Evolutionary conservation across 2,113 vertebrate species (phyloP), one percentile per base, ranked within the genome.

Genomic region (Ranitomeya imitator): DNA sequence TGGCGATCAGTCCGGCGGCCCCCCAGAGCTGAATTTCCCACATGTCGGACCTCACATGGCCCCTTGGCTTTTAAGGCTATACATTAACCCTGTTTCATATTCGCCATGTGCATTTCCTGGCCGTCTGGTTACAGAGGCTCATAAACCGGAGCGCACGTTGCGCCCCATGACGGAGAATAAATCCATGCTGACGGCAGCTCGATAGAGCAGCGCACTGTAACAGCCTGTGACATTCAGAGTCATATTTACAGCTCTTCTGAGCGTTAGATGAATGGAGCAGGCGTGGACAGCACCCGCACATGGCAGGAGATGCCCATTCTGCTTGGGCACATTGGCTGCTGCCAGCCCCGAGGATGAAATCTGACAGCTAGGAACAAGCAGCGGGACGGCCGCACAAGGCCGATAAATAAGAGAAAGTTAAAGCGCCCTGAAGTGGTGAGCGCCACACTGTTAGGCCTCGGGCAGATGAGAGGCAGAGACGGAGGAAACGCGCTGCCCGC

Each of bases 371-470:
- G 57, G 26, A 69, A 74, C 31, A 79, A 63, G 74, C 83, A 86
- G 73, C 26, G 78, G 74, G 60, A 4, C 0, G 4, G 54, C 54
- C 80, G 54, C 83, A 0, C 61, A 0, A 1, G 0, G 2, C 79
- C 61, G 13, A 92, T 92, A 92, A 93, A 93, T 93, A 93, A 94
- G 57, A 87, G 89, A 92, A 87, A 91, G 92, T 85, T 92, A 61
- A 90, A 89, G 90, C 71, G 89, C 89, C 90, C 92, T 0, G 1
- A 55, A 83, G 92, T 87, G 92, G 92, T 3, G 9, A 11, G 86
- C 92, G 83, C 88, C 90, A 91, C 0, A 87, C 90, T 31, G 89
- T 6, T 91, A 59, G 23, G 92, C 93, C 90, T 88, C 23, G 0
- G 92, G 94, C 91, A 71, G 23, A 12, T 92, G 90, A 89, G 0